Evolutionary conservation across 2,797 vertebrate species (phyloP), one percentile per base, ranked within the genome.

Genomic region (Agapornis canus): DNA sequence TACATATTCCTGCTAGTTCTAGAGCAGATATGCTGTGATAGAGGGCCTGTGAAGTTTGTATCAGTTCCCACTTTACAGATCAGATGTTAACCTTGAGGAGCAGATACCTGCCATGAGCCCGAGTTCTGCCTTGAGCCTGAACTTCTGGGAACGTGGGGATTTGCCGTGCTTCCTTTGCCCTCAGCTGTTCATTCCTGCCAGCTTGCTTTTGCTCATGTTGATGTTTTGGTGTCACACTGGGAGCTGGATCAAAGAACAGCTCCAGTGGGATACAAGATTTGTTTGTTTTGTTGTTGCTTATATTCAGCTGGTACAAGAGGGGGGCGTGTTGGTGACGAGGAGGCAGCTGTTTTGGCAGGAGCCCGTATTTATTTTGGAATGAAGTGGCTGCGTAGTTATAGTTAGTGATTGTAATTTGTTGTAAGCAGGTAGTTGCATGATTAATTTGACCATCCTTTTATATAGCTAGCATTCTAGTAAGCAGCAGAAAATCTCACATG

Each of bases 251-350:
- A 82, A 93, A 92, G 59, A 89, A 49, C 27, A 82, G 32, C 25
- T 77, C 25, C 66, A 37, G 6, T 37, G 32, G 70, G 43, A 42
- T 54, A 63, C 35, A 69, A 37, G 49, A 51, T 59, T 8, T 75
- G 35, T 60, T 90, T 82, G 43, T 13, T 95, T 92, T 57, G 49
- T 65, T 82, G 48, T 51, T 90, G 40, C 57, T 87, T 77, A 8
- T 80, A 92, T 89, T 91, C 86, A 85, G 32, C 64, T 93, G 32
- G 70, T 94, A 39, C 32, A 20, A 60, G 56, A 54, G 29, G 71
- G 29, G 13, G 9, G 13, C 6, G 11, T 5, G 23, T 77, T 88
- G 68, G 39, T 91, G 71, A 64, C 0, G 22, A 92, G 31, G 42
- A 2, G 9, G 35, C 76, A 90, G 57, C 54, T 94, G 45, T 92